phyloP scores from a whole-genome alignment of 2,113 vertebrate species.

The Salvelinus alpinus region DNA sequence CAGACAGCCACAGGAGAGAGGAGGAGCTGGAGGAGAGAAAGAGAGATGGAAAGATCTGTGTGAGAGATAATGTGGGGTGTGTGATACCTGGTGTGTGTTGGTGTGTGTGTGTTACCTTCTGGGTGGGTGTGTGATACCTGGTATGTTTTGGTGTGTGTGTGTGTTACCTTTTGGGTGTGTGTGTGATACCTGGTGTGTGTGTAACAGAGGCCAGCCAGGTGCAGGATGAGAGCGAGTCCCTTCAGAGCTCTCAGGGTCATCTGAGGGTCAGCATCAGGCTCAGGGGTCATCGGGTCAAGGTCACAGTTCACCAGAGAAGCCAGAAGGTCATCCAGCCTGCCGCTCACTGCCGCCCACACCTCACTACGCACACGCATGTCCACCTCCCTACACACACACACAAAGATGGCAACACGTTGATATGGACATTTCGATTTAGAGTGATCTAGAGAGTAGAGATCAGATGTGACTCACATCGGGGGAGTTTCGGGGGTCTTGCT shows the following conservation, averaged over 20 bases:
- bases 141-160: conserved; percentile 46
- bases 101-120: conserved; percentile 27
- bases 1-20: conserved; percentile 54
- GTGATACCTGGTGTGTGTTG: conserved; percentile 48
- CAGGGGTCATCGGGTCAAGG: conserved; percentile 39
- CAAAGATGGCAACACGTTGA: neutral
- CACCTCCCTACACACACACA: conserved; percentile 65
- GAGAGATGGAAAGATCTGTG: neutral
- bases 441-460: neutral
- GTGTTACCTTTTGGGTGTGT: conserved; percentile 50
- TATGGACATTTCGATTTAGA: neutral
- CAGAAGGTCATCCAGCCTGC: conserved; percentile 78
- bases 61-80: neutral
- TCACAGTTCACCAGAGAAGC: conserved; percentile 56
- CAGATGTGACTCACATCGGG: conserved; percentile 36
- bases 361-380: conserved; percentile 78
- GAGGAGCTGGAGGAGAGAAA: conserved; percentile 20
- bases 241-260: conserved; percentile 53
- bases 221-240: conserved; percentile 79
- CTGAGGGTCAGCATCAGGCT: conserved; percentile 72
- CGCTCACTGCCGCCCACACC: conserved; percentile 78
- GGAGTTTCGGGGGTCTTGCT: conserved; percentile 18
- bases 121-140: conserved; percentile 33
- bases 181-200: conserved; percentile 55
- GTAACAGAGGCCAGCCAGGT: conserved; percentile 80